These are phyloP conservation scores for Catocala sponsa DNA, from an alignment of 2,888 invertebrate genomes.

Conservation along the genomic window DNA sequence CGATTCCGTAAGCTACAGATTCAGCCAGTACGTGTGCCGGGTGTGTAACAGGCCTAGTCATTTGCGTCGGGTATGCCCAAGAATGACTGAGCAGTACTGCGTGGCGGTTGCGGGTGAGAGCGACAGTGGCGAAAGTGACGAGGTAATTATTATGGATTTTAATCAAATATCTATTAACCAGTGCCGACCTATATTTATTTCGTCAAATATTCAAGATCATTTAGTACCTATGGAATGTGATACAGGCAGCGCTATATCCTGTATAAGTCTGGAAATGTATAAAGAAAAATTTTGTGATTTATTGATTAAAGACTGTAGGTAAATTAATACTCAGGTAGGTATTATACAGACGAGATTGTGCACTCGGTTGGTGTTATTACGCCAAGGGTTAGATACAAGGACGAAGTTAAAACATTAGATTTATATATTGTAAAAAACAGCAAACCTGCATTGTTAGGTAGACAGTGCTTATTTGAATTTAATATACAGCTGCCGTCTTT, in stretches of 20 bases:
- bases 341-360: background rate
- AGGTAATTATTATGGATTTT: constrained; percentile 1
- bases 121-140: constrained; percentile 3
- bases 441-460: background rate
- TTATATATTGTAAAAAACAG: background rate
- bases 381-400: no score
- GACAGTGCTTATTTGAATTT: background rate
- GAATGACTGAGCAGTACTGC: no score
- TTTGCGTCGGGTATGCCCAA: no score
- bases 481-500: constrained; percentile 3
- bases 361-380: background rate
- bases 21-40: no score
- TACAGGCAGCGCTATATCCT: constrained; percentile 7
- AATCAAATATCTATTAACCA: background rate
- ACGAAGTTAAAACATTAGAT: background rate
- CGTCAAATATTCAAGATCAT: background rate
- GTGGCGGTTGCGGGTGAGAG: constrained; percentile 5
- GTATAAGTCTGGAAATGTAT: constrained; percentile 1
- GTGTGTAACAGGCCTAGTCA: no score
- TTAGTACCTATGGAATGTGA: constrained; percentile 6
- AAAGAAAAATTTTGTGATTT: background rate
- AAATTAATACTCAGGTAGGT: background rate
- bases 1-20: constrained; percentile 3
- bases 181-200: background rate
- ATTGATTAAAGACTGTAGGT: no score